These are phyloP conservation scores for Berghia stephanieae DNA, from an alignment of 1,140 invertebrate genomes.

Conservation along the genomic window DNA sequence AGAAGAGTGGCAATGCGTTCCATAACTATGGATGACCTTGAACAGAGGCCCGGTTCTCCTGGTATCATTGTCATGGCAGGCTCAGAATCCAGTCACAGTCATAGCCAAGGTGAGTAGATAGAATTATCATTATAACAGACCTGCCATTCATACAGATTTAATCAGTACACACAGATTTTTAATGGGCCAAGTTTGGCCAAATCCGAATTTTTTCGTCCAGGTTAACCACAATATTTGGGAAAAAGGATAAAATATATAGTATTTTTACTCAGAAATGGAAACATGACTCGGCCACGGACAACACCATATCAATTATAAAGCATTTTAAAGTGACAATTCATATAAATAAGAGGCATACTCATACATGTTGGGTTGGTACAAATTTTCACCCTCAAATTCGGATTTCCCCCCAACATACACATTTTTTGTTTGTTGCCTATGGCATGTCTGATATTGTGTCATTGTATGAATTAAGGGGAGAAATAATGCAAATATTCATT, in stretches of 20 bases:
- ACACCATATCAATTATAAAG: too few species aligned
- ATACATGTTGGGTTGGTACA: too few species aligned
- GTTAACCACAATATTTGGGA: background rate
- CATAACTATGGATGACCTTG: slow-evolving; percentile 56
- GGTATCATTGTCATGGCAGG: slow-evolving; percentile 58
- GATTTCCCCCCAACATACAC: too few species aligned
- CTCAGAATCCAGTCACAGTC: slow-evolving; percentile 55
- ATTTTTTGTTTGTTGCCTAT: too few species aligned
- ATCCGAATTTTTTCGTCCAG: background rate
- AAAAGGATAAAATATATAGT: slow-evolving; percentile 14
- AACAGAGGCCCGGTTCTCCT: slow-evolving; percentile 61
- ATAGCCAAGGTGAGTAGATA: slow-evolving; percentile 28
- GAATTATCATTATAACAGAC: background rate
- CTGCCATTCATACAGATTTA: too few species aligned
- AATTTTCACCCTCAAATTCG: too few species aligned
- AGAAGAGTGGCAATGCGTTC: slow-evolving; percentile 35
- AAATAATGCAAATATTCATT: too few species aligned
- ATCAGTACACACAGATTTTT: background rate
- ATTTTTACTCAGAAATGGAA: slow-evolving; percentile 16
- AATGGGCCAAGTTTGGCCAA: too few species aligned
- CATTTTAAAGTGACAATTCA: too few species aligned
- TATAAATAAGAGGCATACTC: too few species aligned
- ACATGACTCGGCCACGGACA: background rate
- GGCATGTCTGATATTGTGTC: too few species aligned
- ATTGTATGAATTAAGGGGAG: too few species aligned